A percentile compares a stretch with the other conserved stretches of the same genome.
These are phyloP conservation scores for Lagocephalus sceleratus DNA, from an alignment of 2,797 vertebrate species.

Conservation along the genomic window DNA sequence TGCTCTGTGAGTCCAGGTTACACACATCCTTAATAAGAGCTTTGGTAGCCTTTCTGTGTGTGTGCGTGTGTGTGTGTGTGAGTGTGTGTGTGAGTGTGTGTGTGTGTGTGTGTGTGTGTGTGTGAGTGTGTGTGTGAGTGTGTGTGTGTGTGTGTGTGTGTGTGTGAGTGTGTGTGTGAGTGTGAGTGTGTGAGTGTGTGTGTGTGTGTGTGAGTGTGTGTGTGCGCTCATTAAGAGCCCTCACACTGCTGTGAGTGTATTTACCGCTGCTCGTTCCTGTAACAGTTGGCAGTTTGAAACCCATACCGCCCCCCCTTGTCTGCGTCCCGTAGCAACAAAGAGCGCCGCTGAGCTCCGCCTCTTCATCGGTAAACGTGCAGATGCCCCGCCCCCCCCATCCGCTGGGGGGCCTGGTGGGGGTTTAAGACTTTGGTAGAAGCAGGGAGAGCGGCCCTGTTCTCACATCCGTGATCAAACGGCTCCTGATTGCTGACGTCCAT, in stretches of 20 bases:
- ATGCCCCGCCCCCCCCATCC: too few species aligned
- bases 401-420: too few species aligned
- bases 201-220: constrained; percentile 10
- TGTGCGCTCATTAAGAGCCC: constrained; percentile 18
- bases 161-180: neutral
- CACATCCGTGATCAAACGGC: too few species aligned
- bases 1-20: constrained; percentile 60
- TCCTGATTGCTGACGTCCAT: too few species aligned
- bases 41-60: constrained; percentile 47
- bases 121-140: constrained; percentile 16
- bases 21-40: constrained; percentile 67
- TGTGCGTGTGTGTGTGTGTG: neutral
- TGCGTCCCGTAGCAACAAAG: too few species aligned
- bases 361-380: too few species aligned
- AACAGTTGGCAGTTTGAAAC: too few species aligned
- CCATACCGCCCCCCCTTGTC: too few species aligned
- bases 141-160: neutral
- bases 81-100: constrained; percentile 4
- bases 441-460: too few species aligned
- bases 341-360: too few species aligned
- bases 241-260: constrained; percentile 15
- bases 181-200: neutral
- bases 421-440: too few species aligned
- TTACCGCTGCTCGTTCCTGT: neutral
- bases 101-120: constrained; percentile 10